These are phyloP conservation scores for Pollimyrus isidori DNA, from an alignment of 2,113 vertebrate genomes.

Conservation along the genomic window DNA sequence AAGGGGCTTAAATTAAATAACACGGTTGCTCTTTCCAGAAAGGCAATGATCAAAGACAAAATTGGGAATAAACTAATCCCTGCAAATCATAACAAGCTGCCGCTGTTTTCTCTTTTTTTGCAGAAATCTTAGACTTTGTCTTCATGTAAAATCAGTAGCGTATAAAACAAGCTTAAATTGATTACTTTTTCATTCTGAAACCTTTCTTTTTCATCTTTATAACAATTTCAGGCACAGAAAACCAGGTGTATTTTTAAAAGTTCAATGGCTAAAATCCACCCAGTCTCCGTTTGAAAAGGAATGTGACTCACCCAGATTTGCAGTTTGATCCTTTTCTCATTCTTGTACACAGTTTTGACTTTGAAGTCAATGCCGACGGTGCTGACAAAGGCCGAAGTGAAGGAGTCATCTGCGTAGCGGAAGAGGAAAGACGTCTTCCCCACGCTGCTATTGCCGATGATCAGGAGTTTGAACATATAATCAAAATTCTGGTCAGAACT, in stretches of 20 bases:
- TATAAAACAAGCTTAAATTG: background rate
- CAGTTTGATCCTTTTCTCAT: conserved; percentile 96
- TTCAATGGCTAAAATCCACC: background rate
- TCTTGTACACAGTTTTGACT: conserved; percentile 96
- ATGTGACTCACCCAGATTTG: conserved; percentile 84
- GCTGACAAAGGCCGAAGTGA: conserved; percentile 96
- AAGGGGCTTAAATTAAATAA: background rate
- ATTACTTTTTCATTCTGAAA: background rate
- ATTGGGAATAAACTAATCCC: background rate
- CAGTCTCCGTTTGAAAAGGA: background rate
- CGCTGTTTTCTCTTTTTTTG: background rate
- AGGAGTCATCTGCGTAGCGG: conserved; percentile 93
- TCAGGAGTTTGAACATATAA: conserved; percentile 90
- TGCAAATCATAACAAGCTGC: background rate
- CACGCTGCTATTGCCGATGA: conserved; percentile 90
- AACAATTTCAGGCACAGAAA: background rate
- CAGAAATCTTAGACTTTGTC: background rate
- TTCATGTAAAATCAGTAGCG: background rate
- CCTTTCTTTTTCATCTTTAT: background rate
- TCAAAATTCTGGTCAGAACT: conserved; percentile 88
- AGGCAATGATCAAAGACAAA: background rate
- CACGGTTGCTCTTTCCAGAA: background rate
- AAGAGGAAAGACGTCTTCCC: conserved; percentile 93
- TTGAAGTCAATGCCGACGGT: conserved; percentile 98
- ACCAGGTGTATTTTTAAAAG: background rate